Percentiles rank a stretch among this genome's conserved stretches.
These are phyloP conservation scores for Eupithecia pulchellata DNA, from an alignment of 2,888 invertebrate species.

Conservation along the genomic window DNA sequence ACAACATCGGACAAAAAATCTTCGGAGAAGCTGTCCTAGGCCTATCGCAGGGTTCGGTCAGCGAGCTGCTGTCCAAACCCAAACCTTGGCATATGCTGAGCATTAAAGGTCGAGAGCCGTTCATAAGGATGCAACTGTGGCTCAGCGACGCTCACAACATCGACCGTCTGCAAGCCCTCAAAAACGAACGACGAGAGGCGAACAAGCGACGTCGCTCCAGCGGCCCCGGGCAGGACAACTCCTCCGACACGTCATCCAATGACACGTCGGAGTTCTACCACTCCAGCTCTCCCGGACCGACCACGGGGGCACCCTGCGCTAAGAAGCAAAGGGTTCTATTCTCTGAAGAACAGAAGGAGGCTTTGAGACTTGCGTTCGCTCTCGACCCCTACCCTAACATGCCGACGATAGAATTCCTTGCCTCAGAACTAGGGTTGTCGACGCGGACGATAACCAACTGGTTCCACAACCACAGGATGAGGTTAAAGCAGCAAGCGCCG, in stretches of 20 bases:
- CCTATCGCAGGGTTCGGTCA: constrained; percentile 98
- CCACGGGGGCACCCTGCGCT: constrained; percentile 91
- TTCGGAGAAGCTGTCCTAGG: constrained; percentile 99
- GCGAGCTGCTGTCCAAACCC: constrained; percentile 98
- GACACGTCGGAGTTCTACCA: constrained; percentile 95
- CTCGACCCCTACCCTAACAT: constrained; percentile 99
- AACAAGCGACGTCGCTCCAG: constrained; percentile 95
- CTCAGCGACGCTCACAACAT: constrained; percentile 97
- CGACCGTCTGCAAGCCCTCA: constrained; percentile 95
- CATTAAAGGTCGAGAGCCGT: constrained; percentile 98
- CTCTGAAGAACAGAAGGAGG: constrained; percentile 99
- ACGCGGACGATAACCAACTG: constrained; percentile 99
- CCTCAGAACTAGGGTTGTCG: constrained; percentile 95
- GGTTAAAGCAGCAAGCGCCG: constrained; percentile 95
- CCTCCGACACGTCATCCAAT: constrained; percentile 94
- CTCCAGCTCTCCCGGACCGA: constrained; percentile 92
- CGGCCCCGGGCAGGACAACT: constrained; percentile 93
- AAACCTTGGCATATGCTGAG: constrained; percentile 99
- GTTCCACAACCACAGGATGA: constrained; percentile 99
- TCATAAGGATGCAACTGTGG: constrained; percentile 98
- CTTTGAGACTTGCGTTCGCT: constrained; percentile 96
- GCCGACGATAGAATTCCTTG: constrained; percentile 97
- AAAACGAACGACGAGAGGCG: constrained; percentile 95
- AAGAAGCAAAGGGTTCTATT: constrained; percentile 98
- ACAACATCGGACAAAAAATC: constrained; percentile 99